Evolutionary conservation across 1,140 invertebrate species (phyloP).

Genomic region (Odontomachus brunneus): DNA sequence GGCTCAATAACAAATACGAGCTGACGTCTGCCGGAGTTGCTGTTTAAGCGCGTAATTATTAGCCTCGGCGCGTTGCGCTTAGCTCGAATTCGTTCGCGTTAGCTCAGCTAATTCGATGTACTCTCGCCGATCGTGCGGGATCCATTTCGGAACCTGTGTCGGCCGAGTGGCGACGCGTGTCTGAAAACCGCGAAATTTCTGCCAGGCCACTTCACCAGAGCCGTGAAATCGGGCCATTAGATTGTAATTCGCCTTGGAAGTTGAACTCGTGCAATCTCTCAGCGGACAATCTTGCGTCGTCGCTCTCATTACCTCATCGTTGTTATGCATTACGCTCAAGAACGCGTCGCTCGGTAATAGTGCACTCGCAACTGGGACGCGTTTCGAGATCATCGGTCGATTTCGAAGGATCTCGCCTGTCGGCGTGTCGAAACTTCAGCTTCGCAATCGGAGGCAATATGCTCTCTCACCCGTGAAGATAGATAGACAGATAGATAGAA

Average conservation of each 20-base stretch:
- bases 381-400: too few relatives aligned
- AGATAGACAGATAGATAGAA: too few relatives aligned
- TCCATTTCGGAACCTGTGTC: background rate
- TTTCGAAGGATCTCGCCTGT: too few relatives aligned
- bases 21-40: background rate
- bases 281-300: conserved; percentile 25
- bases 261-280: conserved; percentile 28
- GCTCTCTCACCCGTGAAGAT: too few relatives aligned
- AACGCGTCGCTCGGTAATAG: conserved; percentile 50
- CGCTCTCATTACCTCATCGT: conserved; percentile 20
- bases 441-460: background rate
- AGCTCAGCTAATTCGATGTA: background rate
- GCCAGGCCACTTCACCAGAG: background rate
- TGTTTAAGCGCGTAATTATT: background rate
- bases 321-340: conserved; percentile 68
- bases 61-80: background rate
- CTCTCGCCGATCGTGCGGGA: background rate
- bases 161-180: background rate
- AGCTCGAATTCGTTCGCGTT: background rate
- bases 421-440: background rate
- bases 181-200: conserved; percentile 12
- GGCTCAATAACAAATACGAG: conserved; percentile 23
- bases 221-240: conserved; percentile 72
- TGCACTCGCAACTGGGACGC: too few relatives aligned
- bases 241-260: conserved; percentile 79